Conservation (phyloP, 2,113 vertebrate genomes). For the Sinosuthora webbiana region DNA sequence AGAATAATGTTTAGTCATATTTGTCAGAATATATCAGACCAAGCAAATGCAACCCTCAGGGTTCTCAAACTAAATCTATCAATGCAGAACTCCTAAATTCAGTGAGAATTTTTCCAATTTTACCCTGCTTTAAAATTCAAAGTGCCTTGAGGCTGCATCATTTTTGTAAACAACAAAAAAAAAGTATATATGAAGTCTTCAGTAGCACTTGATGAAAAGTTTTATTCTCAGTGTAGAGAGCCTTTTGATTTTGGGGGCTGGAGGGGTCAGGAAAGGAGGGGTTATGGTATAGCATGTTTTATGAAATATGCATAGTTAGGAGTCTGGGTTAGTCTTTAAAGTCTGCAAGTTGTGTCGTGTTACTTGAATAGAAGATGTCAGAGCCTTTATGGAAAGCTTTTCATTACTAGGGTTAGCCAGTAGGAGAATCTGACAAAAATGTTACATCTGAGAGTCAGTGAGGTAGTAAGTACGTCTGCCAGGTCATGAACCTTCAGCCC, state of each 20-base stretch:
- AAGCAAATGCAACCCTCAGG: background rate
- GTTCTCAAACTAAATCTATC: background rate
- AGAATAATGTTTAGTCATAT: background rate
- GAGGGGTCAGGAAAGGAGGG: accelerated
- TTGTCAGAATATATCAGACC: background rate
- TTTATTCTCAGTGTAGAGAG: background rate
- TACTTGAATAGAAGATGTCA: background rate
- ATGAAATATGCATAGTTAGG: background rate
- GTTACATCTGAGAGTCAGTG: background rate
- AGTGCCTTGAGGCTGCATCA: background rate
- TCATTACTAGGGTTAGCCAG: background rate
- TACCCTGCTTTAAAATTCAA: background rate
- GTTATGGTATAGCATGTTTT: background rate
- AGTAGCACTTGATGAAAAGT: background rate
- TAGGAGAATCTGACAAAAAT: background rate
- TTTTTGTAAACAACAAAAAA: background rate
- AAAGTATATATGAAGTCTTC: background rate
- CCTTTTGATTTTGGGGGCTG: accelerated
- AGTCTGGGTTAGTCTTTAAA: background rate
- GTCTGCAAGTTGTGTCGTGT: background rate
- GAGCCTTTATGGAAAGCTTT: background rate
- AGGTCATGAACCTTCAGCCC: background rate
- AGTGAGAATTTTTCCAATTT: background rate
- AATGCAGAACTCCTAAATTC: background rate
- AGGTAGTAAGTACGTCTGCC: background rate